Evolutionary conservation across 2,797 vertebrate species (phyloP), one percentile per base, ranked within the genome.

Genomic region (Megaceryle alcyon): DNA sequence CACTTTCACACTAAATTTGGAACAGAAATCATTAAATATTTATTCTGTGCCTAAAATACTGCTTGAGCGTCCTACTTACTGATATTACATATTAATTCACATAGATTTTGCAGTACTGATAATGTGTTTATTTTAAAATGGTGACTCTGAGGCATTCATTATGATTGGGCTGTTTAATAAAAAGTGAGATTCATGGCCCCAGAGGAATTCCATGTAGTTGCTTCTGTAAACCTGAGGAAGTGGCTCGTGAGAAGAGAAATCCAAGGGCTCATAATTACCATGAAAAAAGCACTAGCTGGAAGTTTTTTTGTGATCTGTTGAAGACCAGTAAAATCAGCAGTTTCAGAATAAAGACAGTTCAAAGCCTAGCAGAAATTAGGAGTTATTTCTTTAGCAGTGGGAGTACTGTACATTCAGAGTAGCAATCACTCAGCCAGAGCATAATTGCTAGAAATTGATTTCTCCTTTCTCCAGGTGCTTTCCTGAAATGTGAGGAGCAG

Each of bases 11-110:
- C 96, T 96, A 96, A 97, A 93, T 97, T 97, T 97, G 91, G 96
- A 87, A 86, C 78, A 94, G 89, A 41, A 93, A 95, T 89, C 84
- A 96, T 97, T 97, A 98, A 98, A 98, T 97, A 98, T 98, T 98
- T 98, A 98, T 97, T 97, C 85, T 68, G 41, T 85, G 94, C 97
- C 90, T 90, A 95, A 94, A 94, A 90, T 51, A 78, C 89, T 91
- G 83, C 96, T 96, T 35, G 10, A 80, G 91, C 31, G 93, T 93
- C 92, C 96, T 97, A 96, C 95, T 97, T 98, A 97, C 94, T 77
- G 93, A 95, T 92, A 90, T 73, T 76, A 86, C 78, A 87, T 94
- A 94, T 90, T 94, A 91, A 96, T 95, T 97, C 90, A 73, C 91
- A 41, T 18, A 85, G 87, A 94, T 84, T 93, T 91, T 78, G 77